Evolutionary conservation across 2,888 invertebrate species (phyloP), one percentile per base, ranked within the genome.

Genomic region (Orthosia cruda): DNA sequence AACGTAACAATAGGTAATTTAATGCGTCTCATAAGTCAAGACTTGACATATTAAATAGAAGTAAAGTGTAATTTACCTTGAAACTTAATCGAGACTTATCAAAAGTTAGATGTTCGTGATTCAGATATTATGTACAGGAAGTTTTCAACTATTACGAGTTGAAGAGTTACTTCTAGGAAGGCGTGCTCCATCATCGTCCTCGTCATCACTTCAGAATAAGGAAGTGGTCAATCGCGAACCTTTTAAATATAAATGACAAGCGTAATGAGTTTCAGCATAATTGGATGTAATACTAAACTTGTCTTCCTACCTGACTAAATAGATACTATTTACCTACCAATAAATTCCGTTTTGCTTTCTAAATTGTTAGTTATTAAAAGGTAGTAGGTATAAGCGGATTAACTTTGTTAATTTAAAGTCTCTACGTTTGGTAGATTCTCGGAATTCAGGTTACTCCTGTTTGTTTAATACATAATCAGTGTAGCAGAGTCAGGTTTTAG

Each of bases 361-460:
- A 57, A 77, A 62, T 49, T 18, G 40, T 66, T 66, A 62, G 45
- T 54, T 70, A 62, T 61, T 62, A 52, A 76, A 61, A 65, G 64
- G 55, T 61, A 50, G 32, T 32, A 7, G 32, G 32, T 73, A n/a
- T 50, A 81, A 75, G 55, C 47, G 52, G 59, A 72, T 83, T 57
- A 79, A 83, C 84, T 57, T 18, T 57, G 57, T 62, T 62, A 72
- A 81, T 81, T 85, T 77, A 70, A 63, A 82, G 76, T 81, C 66
- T 20, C 50, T 26, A 68, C 72, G 59, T 84, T 84, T 62, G 57
- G 62, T 45, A 62, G 68, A 57, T 69, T 26, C 58, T 73, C 63
- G 45, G 55, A 20, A 77, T 83, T 65, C 47, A 77, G 71, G 67
- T 70, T 65, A 52, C 57, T 55, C 58, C n/a, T 71, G 73, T 85